Conservation (phyloP, 2,797 vertebrate species). For the Brachyrhaphis roseni region DNA sequence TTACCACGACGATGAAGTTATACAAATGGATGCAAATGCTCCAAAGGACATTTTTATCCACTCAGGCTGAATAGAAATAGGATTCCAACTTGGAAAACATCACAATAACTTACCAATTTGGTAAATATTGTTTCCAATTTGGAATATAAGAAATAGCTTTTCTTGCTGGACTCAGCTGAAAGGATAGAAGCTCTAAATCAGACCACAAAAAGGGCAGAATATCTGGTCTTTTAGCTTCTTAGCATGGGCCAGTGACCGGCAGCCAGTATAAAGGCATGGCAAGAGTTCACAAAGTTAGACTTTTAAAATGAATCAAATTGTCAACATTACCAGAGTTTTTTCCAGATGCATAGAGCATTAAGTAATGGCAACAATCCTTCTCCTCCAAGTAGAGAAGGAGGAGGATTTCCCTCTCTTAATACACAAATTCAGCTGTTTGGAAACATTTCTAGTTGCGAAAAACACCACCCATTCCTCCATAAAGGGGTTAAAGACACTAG, state of each 20-base stretch:
- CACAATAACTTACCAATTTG: constrained; percentile 95
- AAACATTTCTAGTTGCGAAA: background rate
- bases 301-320: background rate
- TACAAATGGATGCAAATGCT: constrained; percentile 46
- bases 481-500: background rate
- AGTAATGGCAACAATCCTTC: background rate
- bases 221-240: constrained; percentile 11
- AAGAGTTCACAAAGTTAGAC: background rate
- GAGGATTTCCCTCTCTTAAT: background rate
- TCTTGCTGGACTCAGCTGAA: constrained; percentile 67
- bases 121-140: constrained; percentile 99
- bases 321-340: background rate
- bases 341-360: background rate
- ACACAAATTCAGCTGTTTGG: background rate
- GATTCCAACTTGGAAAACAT: constrained; percentile 91
- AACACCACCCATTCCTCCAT: background rate
- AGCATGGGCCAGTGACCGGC: background rate
- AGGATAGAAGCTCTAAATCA: constrained; percentile 38
- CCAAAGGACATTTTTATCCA: constrained; percentile 10
- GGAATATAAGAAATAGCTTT: constrained; percentile 89
- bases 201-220: constrained; percentile 17
- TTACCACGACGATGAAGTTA: constrained; percentile 47
- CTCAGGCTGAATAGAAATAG: constrained; percentile 67
- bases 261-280: background rate
- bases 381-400: background rate